Base-by-base conservation (phyloP, 2,797 vertebrate genomes). In the Odontamblyopus lacepedii region DNA sequence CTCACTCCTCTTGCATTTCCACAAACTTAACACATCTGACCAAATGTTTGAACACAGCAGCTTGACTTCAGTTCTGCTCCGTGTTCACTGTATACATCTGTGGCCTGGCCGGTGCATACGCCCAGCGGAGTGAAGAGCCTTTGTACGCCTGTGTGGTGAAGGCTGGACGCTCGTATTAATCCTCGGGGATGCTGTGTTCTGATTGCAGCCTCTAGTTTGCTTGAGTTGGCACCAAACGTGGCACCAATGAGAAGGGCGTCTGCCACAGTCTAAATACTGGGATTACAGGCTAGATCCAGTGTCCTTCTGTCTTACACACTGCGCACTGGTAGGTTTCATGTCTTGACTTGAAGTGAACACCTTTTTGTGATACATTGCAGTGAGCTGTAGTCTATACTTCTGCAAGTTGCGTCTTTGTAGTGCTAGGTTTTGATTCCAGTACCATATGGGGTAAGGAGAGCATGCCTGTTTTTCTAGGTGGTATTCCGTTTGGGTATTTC, bases 171-270 rank as follows among this genome's bases (percentile, higher is more conserved):
- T 62, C 6, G 78, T 73, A 89, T 89, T 88, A 87, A 85, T 88
- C 65, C 74, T 64, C 70, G 41, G 77, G 78, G 83, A 88, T 80
- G 74, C 70, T 77, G 78, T 72, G 73, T 79, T 83, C 78, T 92
- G 84, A 90, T 91, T 91, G 85, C 83, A 78, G 80, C 63, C 76
- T 82, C 32, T 51, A 57, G 75, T 89, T 92, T 92, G 91, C 87
- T 93, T 92, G 82, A 69, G 73, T 88, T 91, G 91, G 91, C 92
- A 83, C 61, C 59, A 30, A 7, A 74, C 67, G 78, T 78, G 85
- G 80, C 75, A 73, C 61, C 71, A 65, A 77, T 73, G 50, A 83
- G 87, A 78, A 80, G 78, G 86, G 72, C 81, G 77, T 72, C 81
- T 73, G 69, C 85, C 86, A 75, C 81, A 87, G 77, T 81, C 77